Percentiles rank a stretch among this genome's conserved stretches.
These are phyloP conservation scores for Pterocles burchelli DNA, from an alignment of 2,113 vertebrate species.

Conservation along the genomic window DNA sequence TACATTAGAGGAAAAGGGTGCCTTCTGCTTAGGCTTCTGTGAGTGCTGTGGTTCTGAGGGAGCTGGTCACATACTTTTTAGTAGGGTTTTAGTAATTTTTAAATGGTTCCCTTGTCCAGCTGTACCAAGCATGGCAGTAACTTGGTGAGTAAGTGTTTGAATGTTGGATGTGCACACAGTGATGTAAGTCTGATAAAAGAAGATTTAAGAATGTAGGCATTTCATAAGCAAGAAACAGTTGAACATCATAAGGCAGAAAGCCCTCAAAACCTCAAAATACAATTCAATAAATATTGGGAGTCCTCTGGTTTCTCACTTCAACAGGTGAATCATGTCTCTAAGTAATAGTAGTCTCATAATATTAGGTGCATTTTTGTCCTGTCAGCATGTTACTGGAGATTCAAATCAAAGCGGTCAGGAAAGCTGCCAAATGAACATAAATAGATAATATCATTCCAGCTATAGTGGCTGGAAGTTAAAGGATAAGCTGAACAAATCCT, in stretches of 20 bases:
- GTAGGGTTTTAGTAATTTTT: neutral
- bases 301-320: constrained; percentile 6
- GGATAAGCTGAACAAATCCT: constrained; percentile 24
- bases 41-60: neutral
- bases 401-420: constrained; percentile 14
- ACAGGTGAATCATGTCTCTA: neutral
- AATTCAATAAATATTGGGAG: neutral
- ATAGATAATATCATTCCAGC: constrained; percentile 10
- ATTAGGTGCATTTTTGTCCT: constrained; percentile 17
- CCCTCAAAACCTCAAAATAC: neutral
- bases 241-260: neutral
- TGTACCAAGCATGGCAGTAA: neutral
- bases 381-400: constrained; percentile 21
- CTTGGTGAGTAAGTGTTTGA: neutral
- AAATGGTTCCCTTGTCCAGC: neutral
- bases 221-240: neutral
- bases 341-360: neutral
- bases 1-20: neutral
- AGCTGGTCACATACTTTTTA: neutral
- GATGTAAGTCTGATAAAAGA: neutral
- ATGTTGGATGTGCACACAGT: neutral
- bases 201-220: neutral
- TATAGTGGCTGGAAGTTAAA: neutral
- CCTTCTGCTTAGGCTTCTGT: neutral
- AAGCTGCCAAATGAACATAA: constrained; percentile 37